phyloP scores from a whole-genome alignment of 2,797 vertebrate species.

The Sebastes oblongus region DNA sequence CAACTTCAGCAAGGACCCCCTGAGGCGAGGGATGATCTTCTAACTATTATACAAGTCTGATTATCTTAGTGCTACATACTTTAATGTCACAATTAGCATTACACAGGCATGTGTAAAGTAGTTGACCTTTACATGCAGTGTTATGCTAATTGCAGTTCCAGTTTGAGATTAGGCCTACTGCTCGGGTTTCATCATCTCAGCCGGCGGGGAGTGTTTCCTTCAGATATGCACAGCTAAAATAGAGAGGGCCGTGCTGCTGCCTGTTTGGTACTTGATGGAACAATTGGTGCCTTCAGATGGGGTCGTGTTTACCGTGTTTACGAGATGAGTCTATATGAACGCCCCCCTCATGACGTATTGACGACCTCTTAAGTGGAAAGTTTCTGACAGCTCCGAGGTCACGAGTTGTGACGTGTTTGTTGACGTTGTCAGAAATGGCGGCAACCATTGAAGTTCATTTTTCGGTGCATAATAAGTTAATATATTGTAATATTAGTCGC shows the following conservation, averaged over 20 bases:
- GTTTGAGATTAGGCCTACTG: neutral
- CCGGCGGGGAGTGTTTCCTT: neutral
- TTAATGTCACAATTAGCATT: slow-evolving; percentile 18
- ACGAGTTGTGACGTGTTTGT: too few relatives aligned
- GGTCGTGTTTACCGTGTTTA: too few relatives aligned
- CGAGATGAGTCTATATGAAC: too few relatives aligned
- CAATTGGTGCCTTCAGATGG: too few relatives aligned
- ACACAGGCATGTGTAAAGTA: neutral
- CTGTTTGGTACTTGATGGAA: neutral
- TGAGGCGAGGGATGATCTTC: neutral
- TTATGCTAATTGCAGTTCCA: neutral
- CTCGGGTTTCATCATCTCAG: neutral
- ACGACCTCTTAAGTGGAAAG: too few relatives aligned
- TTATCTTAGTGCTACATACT: neutral
- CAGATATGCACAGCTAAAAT: neutral
- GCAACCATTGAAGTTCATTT: too few relatives aligned
- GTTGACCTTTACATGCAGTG: slow-evolving; percentile 21
- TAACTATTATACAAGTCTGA: neutral
- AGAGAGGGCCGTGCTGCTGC: too few relatives aligned
- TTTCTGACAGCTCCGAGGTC: too few relatives aligned
- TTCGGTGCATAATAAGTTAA: too few relatives aligned
- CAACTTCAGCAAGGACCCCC: neutral
- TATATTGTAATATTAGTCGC: too few relatives aligned
- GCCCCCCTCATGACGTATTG: too few relatives aligned
- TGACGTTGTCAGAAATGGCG: too few relatives aligned